These are phyloP conservation scores for Drosophila bifasciata DNA, from an alignment of 1,140 invertebrate species.

Conservation along the genomic window DNA sequence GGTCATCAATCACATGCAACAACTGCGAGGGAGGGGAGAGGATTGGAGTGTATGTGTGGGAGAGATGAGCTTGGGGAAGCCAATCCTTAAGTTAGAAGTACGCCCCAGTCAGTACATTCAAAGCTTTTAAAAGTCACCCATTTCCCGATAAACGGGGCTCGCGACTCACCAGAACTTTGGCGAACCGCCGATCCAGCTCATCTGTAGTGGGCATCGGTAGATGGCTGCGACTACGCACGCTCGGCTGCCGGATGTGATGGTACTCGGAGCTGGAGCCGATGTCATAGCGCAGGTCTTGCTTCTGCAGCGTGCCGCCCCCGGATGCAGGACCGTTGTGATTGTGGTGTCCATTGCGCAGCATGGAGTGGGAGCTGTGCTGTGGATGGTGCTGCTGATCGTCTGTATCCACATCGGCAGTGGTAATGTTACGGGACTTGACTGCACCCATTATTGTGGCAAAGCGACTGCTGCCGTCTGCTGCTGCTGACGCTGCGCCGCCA, in stretches of 20 bases:
- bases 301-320: slow-evolving; percentile 64
- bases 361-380: slow-evolving; percentile 54
- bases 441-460: slow-evolving; percentile 81
- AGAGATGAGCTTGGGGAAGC: slow-evolving; percentile 28
- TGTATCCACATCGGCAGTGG: slow-evolving; percentile 64
- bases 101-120: neutral
- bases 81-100: slow-evolving; percentile 33
- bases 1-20: slow-evolving; percentile 76
- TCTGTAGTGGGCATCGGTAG: slow-evolving; percentile 94
- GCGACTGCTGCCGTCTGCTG: slow-evolving; percentile 45
- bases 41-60: neutral
- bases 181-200: slow-evolving; percentile 95
- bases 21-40: slow-evolving; percentile 40
- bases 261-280: slow-evolving; percentile 78
- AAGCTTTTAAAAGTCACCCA: neutral
- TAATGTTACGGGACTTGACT: slow-evolving; percentile 75
- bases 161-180: slow-evolving; percentile 95
- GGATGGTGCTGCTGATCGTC: slow-evolving; percentile 48
- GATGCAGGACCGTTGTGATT: slow-evolving; percentile 23
- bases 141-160: too few species aligned
- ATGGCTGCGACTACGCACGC: slow-evolving; percentile 90
- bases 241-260: slow-evolving; percentile 87
- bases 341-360: slow-evolving; percentile 63
- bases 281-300: slow-evolving; percentile 79
- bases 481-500: slow-evolving; percentile 25